Base-by-base conservation (phyloP, 2,113 vertebrate genomes). In the Tautogolabrus adspersus region DNA sequence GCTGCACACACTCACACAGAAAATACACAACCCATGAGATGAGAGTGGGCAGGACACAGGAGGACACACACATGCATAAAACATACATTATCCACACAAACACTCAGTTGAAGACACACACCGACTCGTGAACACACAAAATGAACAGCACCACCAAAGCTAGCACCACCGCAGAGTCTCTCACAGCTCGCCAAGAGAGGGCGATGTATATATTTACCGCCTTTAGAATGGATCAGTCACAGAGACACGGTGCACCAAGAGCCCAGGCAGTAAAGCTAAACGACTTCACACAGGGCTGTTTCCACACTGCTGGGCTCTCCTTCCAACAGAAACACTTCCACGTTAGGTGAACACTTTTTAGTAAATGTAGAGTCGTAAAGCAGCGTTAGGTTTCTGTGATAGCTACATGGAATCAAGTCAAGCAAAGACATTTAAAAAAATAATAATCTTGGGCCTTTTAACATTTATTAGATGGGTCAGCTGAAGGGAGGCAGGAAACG, bases 161-260 rank as follows among this genome's bases (percentile, higher is more conserved):
- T 47, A 16, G 13, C 44, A 1, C 15, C 22, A 8, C 44, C 26
- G 10, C 75, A 73, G 3, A 6, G 42, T 6, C 38, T 30, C 77
- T 72, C 49, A 21, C 34, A 11, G 37, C 46, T 68, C 55, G 16
- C 85, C 51, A 37, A 8, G 1, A 81, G 72, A 68, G 56, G 62
- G 21, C n/a, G 79, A 72, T 76, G 71, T 76, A 77, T 66, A 65
- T 63, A 62, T 74, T 83, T 52, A 70, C 66, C 3, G 34, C 66
- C 73, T 83, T 75, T 57, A 23, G 19, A 75, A 23, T n/a, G 62
- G 26, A 84, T 89, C 83, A 42, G 77, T 84, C 72, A 63, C 6
- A 6, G 54, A 52, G 65, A 71, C 54, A 68, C n/a, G 1, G 51
- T 18, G 75, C 82, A 63, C 5, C 22, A 0, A 22, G 37, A 26